A percentile compares a stretch with the other conserved stretches of the same genome.
phyloP scores from a whole-genome alignment of 2,888 invertebrate species.

The Drosophila trichaetosa region DNA sequence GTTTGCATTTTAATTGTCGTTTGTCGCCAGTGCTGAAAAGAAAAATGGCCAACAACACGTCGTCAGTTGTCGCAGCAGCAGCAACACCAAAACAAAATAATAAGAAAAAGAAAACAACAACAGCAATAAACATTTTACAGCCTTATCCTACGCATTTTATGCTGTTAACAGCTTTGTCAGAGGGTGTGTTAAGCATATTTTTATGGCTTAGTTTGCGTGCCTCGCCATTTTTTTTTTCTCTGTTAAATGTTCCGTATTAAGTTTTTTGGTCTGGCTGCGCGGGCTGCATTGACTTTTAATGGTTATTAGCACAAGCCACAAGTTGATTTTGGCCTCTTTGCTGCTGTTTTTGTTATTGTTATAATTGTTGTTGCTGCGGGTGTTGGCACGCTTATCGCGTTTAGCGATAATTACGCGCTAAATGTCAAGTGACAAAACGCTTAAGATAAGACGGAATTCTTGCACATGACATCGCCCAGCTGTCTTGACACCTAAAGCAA shows the following conservation, averaged over 20 bases:
- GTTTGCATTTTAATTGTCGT: conserved; percentile 78
- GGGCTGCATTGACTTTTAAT: conserved; percentile 71
- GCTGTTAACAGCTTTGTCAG: conserved; percentile 78
- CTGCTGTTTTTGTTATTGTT: conserved; percentile 37
- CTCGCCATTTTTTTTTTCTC: conserved; percentile 50
- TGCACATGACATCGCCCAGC: conserved; percentile 13
- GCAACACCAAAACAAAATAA: conserved; percentile 14
- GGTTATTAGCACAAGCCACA: conserved; percentile 63
- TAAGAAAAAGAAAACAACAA: conserved; percentile 25
- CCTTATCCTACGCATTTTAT: conserved; percentile 74
- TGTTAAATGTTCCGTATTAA: conserved; percentile 32
- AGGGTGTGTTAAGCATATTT: conserved; percentile 77
- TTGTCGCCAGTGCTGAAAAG: conserved; percentile 71
- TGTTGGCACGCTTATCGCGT: conserved; percentile 42
- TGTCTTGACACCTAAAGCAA: background rate
- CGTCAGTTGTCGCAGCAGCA: conserved; percentile 53
- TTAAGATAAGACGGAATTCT: conserved; percentile 55
- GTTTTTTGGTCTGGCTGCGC: conserved; percentile 41
- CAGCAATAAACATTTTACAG: conserved; percentile 59
- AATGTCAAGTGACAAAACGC: conserved; percentile 62
- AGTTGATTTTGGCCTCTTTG: conserved; percentile 43
- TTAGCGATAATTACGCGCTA: conserved; percentile 66
- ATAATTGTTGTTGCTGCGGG: conserved; percentile 17
- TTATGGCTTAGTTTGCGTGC: conserved; percentile 73
- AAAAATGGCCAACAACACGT: conserved; percentile 75